Evolutionary conservation across 2,113 vertebrate genomes (phyloP).

Genomic region (Gorsachius goisagi): DNA sequence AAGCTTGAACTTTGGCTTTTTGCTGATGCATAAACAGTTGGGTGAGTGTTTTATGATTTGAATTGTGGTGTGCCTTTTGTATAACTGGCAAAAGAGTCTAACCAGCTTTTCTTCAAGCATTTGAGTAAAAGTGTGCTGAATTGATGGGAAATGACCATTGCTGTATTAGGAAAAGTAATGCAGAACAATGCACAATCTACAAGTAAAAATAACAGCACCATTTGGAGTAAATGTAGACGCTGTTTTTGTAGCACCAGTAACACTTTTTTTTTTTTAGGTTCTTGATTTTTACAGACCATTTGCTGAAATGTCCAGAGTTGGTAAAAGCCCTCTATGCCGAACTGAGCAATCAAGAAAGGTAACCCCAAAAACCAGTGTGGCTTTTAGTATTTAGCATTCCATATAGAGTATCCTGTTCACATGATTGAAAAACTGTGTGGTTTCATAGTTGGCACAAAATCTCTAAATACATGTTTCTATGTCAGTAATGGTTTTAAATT

Average conservation of each 20-base stretch:
- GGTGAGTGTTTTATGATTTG: neutral
- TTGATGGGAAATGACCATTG: neutral
- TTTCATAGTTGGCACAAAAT: conserved; percentile 69
- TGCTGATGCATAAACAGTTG: neutral
- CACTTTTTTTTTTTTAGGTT: conserved; percentile 73
- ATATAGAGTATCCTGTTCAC: conserved; percentile 64
- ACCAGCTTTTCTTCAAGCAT: neutral
- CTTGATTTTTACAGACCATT: conserved; percentile 88
- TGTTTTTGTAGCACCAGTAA: conserved; percentile 2
- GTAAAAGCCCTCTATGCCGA: conserved; percentile 84
- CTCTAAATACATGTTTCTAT: conserved; percentile 76
- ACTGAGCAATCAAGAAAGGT: conserved; percentile 90
- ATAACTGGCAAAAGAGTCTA: neutral
- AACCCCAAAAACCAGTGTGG: conserved; percentile 67
- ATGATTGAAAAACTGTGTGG: conserved; percentile 65
- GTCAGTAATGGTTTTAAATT: conserved; percentile 78
- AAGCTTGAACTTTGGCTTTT: neutral
- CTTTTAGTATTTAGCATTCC: conserved; percentile 66
- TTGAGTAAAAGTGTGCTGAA: neutral
- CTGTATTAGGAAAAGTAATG: neutral
- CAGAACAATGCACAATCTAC: neutral
- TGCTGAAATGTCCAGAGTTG: conserved; percentile 86
- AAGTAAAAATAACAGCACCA: neutral
- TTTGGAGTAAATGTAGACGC: neutral
- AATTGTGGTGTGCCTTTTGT: neutral